Evolutionary conservation across 2,113 vertebrate genomes (phyloP), one percentile per base, ranked within the genome.

Genomic region (Clarias batrachus): DNA sequence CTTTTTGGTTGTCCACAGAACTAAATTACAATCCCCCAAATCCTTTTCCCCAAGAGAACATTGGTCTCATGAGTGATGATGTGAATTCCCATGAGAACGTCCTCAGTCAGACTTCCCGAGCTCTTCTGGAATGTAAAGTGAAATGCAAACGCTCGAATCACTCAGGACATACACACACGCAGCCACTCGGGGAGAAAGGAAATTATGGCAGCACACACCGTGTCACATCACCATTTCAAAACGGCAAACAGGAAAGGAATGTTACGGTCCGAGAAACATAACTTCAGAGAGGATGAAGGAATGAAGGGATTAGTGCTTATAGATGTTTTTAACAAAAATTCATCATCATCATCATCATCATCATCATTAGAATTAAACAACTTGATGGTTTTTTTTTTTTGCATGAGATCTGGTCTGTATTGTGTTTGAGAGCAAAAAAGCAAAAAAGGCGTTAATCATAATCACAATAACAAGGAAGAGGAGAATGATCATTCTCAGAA

Each of bases 121-220:
- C 92, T 93, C 88, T 91, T 92, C 87, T 90, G 94, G 93, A 95
- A 96, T 95, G 95, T 94, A 91, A 93, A 92, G 91, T 91, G 85
- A 92, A 91, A 93, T 93, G 93, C 92, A 92, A 91, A 93, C 93
- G 91, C 90, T 95, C 92, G 93, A 94, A 93, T 89, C 88, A 83
- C 90, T 95, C 90, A 81, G 11, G 65, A 93, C 66, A 11, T 71
- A 54, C 63, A 87, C 88, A 91, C 25, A 89, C 91, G 33, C 84
- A 89, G 88, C 57, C 87, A 23, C 88, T 88, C 3, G 16, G 30
- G 30, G 37, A 23, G 37, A 37, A 73, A 73, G 17, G 13, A 33
- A 8, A 41, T 8, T 82, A 82, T 83, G 73, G 73, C 85, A 84
- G 23, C 48, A 86, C 89, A 86, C 91, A 90, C 90, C 90, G 81